Percentiles rank a stretch among this genome's conserved stretches.
phyloP scores from a whole-genome alignment of 2,113 vertebrate species.

The Silurus glanis region DNA sequence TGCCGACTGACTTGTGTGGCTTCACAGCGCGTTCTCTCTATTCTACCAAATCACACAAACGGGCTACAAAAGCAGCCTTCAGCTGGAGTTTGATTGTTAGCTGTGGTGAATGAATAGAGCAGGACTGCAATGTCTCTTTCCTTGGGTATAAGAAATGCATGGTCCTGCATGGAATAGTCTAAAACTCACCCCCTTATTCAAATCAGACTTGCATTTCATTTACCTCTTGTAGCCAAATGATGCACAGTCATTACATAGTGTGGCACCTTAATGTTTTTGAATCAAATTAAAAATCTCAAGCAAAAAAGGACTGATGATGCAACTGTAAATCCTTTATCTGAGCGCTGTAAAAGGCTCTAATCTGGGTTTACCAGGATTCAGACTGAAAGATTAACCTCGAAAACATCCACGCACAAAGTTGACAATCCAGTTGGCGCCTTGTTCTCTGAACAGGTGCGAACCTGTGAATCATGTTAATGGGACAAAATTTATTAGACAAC shows the following conservation, averaged over 20 bases:
- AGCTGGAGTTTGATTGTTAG: background rate
- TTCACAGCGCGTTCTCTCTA: background rate
- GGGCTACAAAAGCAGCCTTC: background rate
- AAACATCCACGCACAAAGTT: slow-evolving; percentile 21
- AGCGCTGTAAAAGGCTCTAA: slow-evolving; percentile 48
- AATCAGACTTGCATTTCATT: background rate
- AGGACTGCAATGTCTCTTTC: background rate
- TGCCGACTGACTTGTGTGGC: background rate
- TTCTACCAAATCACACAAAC: background rate
- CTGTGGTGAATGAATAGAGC: background rate
- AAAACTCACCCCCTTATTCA: background rate
- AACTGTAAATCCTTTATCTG: slow-evolving; percentile 35
- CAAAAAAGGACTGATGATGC: slow-evolving; percentile 14
- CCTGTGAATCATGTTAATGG: slow-evolving; percentile 26
- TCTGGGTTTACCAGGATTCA: slow-evolving; percentile 36
- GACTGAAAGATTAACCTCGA: slow-evolving; percentile 53
- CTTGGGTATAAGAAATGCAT: background rate
- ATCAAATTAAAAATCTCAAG: background rate
- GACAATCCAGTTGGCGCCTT: slow-evolving; percentile 47
- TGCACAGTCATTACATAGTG: background rate
- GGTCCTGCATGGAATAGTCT: background rate
- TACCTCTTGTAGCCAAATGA: background rate
- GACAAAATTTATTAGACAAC: background rate
- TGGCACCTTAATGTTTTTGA: background rate
- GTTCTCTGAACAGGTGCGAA: slow-evolving; percentile 46